Conservation (phyloP, 2,888 invertebrate genomes). For the Noctua comes region DNA sequence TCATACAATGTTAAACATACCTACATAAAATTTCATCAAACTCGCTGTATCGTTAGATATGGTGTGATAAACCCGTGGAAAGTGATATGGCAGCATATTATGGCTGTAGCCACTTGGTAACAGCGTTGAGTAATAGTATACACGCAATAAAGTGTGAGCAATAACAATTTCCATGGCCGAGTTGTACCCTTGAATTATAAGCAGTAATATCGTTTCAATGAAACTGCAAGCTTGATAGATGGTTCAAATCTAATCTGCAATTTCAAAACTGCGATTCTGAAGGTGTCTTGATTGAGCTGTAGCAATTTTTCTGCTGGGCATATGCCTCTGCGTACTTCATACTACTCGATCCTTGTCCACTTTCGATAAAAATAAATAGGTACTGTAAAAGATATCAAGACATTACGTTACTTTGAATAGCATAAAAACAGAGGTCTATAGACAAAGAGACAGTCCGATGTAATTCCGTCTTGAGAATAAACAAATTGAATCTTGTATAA, state of each 20-base stretch:
- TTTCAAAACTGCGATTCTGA: background rate
- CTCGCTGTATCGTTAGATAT: slow-evolving; percentile 21
- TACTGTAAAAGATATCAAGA: background rate
- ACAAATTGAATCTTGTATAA: background rate
- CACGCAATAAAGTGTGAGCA: background rate
- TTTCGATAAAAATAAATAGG: background rate
- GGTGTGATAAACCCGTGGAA: slow-evolving; percentile 10
- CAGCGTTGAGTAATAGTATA: slow-evolving; percentile 23
- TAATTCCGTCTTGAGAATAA: background rate
- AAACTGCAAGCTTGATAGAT: background rate
- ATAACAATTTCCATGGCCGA: slow-evolving; percentile 30
- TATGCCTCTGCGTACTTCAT: background rate
- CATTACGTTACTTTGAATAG: background rate
- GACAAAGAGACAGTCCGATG: background rate
- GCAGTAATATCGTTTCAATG: background rate
- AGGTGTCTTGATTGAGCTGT: background rate
- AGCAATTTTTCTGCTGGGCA: background rate
- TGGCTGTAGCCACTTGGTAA: slow-evolving; percentile 19
- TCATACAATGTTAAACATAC: background rate
- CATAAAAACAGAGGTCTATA: background rate
- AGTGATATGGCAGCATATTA: slow-evolving; percentile 28
- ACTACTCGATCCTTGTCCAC: background rate
- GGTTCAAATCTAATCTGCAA: background rate
- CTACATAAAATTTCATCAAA: slow-evolving; percentile 26
- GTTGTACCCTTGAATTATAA: slow-evolving; percentile 40